Evolutionary conservation across 2,113 vertebrate species (phyloP).

Genomic region (Phylloscopus trochilus): DNA sequence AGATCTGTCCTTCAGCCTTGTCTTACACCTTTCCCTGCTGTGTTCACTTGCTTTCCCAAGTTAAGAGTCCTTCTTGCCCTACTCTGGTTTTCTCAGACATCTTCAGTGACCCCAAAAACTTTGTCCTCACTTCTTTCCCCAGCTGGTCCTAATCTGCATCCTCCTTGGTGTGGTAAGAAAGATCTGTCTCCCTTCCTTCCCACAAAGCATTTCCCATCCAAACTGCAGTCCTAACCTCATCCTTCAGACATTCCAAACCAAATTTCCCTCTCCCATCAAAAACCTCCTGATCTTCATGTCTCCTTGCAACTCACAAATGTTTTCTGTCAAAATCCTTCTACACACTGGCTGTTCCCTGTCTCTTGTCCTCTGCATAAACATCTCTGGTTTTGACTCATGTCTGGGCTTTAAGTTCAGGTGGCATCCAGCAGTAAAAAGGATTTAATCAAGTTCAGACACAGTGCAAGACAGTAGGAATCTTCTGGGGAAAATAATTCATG

Average conservation of each 20-base stretch:
- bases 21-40: not conserved
- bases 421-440: not conserved
- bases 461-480: not conserved
- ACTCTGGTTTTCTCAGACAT: not conserved
- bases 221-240: not conserved
- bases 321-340: not conserved
- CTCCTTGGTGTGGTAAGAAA: not conserved
- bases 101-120: not conserved
- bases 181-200: not conserved
- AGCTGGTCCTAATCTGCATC: not conserved
- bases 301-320: not conserved
- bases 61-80: not conserved
- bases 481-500: not conserved
- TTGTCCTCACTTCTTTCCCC: not conserved
- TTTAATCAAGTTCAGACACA: not conserved
- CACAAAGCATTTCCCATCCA: not conserved
- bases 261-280: not conserved
- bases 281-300: not conserved
- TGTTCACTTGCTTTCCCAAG: not conserved
- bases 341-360: not conserved
- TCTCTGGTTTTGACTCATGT: not conserved
- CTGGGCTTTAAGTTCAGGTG: not conserved
- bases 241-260: not conserved
- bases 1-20: not conserved
- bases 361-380: not conserved